Conservation (phyloP, 2,888 invertebrate genomes). For the Pristionchus maxplancki region DNA sequence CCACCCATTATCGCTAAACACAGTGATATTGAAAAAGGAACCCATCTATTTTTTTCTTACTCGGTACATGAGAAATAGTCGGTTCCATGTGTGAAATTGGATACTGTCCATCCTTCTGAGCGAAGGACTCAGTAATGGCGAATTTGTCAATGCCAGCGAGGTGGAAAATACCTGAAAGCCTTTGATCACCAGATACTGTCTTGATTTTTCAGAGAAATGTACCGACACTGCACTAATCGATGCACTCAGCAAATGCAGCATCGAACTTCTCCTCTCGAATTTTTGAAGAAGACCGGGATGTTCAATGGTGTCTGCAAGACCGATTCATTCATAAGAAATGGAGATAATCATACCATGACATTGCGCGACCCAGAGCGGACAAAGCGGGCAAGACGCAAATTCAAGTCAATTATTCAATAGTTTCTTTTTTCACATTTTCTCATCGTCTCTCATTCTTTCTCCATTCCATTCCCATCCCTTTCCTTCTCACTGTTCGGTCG, state of each 20-base stretch:
- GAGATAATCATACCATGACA: neutral
- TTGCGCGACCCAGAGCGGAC: constrained; percentile 22
- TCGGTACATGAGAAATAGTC: neutral
- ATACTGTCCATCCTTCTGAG: neutral
- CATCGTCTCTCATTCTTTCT: too few relatives aligned
- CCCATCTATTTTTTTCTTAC: neutral
- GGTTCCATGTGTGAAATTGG: neutral
- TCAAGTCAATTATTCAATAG: too few relatives aligned
- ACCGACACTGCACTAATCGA: constrained; percentile 64
- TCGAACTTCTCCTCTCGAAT: constrained; percentile 63
- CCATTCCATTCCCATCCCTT: neutral
- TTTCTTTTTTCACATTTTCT: too few relatives aligned
- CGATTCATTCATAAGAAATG: neutral
- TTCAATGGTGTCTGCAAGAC: constrained; percentile 57
- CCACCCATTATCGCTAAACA: constrained; percentile 36
- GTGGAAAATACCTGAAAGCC: neutral
- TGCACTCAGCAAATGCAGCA: constrained; percentile 63
- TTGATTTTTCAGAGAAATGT: neutral
- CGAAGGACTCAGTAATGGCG: constrained; percentile 16
- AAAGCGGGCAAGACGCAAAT: too few relatives aligned
- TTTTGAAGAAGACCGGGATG: constrained; percentile 57
- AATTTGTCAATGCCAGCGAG: neutral
- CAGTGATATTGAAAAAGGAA: too few relatives aligned
- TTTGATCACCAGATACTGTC: too few relatives aligned
- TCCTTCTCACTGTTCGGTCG: neutral